Evolutionary conservation across 2,888 invertebrate genomes (phyloP).

Genomic region (Hirtodrosophila duncani): DNA sequence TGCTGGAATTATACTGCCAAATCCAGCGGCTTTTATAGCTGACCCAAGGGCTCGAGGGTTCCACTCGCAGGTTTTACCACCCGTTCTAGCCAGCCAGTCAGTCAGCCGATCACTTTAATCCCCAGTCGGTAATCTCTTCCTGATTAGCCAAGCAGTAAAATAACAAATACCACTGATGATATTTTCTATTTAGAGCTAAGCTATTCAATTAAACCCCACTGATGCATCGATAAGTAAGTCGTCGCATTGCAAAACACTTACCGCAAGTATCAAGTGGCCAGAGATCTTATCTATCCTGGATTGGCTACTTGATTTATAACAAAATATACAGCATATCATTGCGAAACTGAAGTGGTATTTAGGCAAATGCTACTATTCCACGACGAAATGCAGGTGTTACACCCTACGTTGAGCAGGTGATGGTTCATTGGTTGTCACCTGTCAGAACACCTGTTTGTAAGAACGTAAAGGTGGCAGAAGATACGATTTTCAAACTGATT

Average conservation of each 20-base stretch:
- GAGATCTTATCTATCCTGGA: slow-evolving; percentile 30
- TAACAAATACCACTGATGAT: neutral
- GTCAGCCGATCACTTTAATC: neutral
- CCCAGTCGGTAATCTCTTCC: slow-evolving; percentile 5
- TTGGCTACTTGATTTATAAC: slow-evolving; percentile 12
- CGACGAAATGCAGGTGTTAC: slow-evolving; percentile 24
- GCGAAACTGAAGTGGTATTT: slow-evolving; percentile 3
- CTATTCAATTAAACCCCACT: slow-evolving; percentile 42
- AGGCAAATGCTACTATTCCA: slow-evolving; percentile 21
- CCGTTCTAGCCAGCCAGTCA: neutral
- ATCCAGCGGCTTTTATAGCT: slow-evolving; percentile 57
- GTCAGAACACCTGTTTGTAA: too few relatives aligned
- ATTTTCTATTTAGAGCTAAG: slow-evolving; percentile 11
- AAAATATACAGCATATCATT: slow-evolving; percentile 32
- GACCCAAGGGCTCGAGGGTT: neutral
- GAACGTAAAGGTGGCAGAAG: too few relatives aligned
- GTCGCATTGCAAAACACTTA: slow-evolving; percentile 36
- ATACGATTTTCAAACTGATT: too few relatives aligned
- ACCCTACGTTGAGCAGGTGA: slow-evolving; percentile 1
- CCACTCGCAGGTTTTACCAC: too few relatives aligned
- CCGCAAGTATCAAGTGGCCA: slow-evolving; percentile 17
- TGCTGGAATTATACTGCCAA: slow-evolving; percentile 3
- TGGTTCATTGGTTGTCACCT: neutral
- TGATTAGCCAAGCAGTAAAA: slow-evolving; percentile 11
- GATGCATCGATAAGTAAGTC: slow-evolving; percentile 25